Evolutionary conservation across 2,797 vertebrate genomes (phyloP), one percentile per base, ranked within the genome.

Genomic region (Muraenolepis orangiensis): DNA sequence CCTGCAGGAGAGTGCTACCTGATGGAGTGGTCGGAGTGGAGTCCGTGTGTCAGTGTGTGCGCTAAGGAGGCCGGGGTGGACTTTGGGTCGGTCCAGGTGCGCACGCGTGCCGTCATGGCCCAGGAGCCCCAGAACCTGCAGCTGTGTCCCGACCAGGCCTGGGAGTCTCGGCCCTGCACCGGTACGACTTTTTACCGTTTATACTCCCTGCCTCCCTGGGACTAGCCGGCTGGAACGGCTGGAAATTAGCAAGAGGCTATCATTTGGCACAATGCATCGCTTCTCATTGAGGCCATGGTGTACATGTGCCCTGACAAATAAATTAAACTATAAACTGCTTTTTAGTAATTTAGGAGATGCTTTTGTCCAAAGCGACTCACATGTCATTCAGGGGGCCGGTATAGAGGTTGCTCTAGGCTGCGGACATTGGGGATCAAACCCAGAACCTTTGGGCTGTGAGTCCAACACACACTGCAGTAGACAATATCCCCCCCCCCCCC

Each of bases 11-110:
- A 99, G 79, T 99, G 98, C 87, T 99, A 99, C 81, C 92, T 99
- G 88, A 96, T 95, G 89, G 96, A 98, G 80, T 99, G 98, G 98
- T 96, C 97, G 0, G 93, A 95, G 42, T 99, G 98, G 98, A 97
- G 96, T 84, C 86, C 91, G 0, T 99, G 98, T 74, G 95, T 98
- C 72, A 91, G 95, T 77, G 95, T 96, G 82, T 99, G 98, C 75
- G 94, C 96, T 13, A 98, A 95, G 38, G 95, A 94, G 1, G 95
- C 95, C 42, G 95, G 94, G 36, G 91, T 98, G 0, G 96, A 96
- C 77, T 97, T 96, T 26, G 94, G 94, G 28, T 95, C 96, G 1
- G 93, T 96, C 67, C 97, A 96, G 90, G 97, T 96, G 8, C 95
- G 98, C 40, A 98, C 98, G 0, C 93, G 95, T 71, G 95, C 96